Conservation (phyloP, 2,797 vertebrate species). For the Squalus acanthias region DNA sequence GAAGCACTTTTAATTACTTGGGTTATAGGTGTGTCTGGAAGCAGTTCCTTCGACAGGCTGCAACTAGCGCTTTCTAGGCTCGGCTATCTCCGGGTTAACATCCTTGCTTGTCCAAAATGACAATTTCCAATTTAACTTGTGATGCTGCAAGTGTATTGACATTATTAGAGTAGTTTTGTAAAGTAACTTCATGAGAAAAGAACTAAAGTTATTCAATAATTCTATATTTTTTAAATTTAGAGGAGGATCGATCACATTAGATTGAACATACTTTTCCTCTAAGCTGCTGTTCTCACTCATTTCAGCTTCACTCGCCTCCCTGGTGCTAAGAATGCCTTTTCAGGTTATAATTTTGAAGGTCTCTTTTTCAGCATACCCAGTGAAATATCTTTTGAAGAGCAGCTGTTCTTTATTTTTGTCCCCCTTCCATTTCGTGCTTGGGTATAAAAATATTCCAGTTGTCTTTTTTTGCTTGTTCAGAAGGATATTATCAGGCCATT, state of each 20-base stretch:
- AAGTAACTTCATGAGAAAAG: not conserved
- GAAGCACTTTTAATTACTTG: not conserved
- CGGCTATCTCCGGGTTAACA: not conserved
- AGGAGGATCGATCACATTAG: not conserved
- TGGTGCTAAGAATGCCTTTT: not conserved
- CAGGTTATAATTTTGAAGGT: not conserved
- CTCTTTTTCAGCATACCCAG: not conserved
- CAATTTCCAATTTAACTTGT: not conserved
- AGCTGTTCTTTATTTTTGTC: not conserved
- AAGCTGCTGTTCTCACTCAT: not conserved
- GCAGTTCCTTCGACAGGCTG: not conserved
- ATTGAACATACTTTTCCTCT: not conserved
- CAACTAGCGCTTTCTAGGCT: not conserved
- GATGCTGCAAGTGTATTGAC: not conserved
- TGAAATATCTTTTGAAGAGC: not conserved
- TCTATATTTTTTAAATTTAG: not conserved
- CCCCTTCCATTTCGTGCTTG: not conserved
- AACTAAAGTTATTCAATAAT: not conserved
- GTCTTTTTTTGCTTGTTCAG: not conserved
- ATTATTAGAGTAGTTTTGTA: not conserved
- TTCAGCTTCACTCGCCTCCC: not conserved
- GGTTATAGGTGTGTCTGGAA: not conserved
- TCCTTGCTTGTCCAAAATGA: not conserved
- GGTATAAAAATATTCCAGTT: not conserved
- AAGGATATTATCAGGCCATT: not conserved